Base-by-base conservation (phyloP, 2,113 vertebrate species). In the Syngnathus scovelli region DNA sequence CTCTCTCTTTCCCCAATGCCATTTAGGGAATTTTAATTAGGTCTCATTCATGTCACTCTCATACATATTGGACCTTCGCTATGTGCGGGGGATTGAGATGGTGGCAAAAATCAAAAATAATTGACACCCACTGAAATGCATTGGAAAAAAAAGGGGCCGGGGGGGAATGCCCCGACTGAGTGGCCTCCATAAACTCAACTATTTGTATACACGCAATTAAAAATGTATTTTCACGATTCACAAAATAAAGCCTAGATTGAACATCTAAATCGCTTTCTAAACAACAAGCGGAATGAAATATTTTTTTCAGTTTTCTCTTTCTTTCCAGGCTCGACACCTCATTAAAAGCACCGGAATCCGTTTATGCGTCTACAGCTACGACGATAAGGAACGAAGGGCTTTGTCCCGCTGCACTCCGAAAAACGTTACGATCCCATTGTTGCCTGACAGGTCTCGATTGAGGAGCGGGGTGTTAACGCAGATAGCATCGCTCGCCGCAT, bases 401-500 rank as follows among this genome's bases (percentile, higher is more conserved):
- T 86, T 89, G 85, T 88, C 81, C 88, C 65, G 64, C 75, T 88
- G 84, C 74, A 86, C 85, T 87, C 85, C 84, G 85, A 90, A 87
- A 89, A 89, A 89, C 87, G 85, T 78, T 75, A 81, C 81, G 75
- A 80, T 69, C 80, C 59, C 76, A 87, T 90, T 90, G 89, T 90
- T 84, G 84, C 75, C 81, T 90, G 89, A 90, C 88, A 89, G 85
- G 74, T 68, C 75, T 85, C 86, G 77, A 78, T 84, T 87, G 82
- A 91, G 84, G 78, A 81, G 79, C 76, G 72, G 52, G 82, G 83
- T 83, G 81, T 88, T 83, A 83, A 71, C 11, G 1, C 75, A 23
- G 90, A 92, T 91, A 92, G 83, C 84, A 90, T 92, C 90, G 44
- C 70, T 92, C 90, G 44, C 70, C 61, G 68, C 78, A 71, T 74